Base-by-base conservation (phyloP, 2,797 vertebrate species). In the Gouania willdenowi region DNA sequence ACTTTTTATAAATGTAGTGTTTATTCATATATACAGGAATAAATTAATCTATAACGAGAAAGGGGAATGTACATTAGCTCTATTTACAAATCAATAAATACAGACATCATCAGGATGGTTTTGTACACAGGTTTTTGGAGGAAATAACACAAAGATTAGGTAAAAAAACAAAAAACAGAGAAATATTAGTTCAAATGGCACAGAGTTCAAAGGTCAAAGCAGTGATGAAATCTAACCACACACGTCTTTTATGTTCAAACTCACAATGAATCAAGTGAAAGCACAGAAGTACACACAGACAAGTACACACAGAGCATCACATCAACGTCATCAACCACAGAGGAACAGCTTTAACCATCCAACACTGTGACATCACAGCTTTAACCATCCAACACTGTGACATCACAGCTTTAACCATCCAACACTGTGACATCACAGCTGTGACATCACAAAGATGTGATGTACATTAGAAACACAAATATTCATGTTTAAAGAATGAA, bases 61-160 rank as follows among this genome's bases (percentile, higher is more conserved):
- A 81, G 67, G 57, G 87, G 76, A 84, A 85, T 87, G 66, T 88
- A 89, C 84, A 89, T 81, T 71, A 79, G 65, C 60, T 77, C 7
- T 86, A 82, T 86, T 66, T 87, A 85, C 81, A 87, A 83, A 86
- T 86, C 71, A 87, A 88, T 89, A 89, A 88, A 88, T 87, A 86
- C 74, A 62, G 32, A 70, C 50, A 49, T 40, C 65, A 63, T 20
- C 14, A 67, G 48, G 61, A 66, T 55, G 71, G 43, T 41, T 37
- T 34, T 76, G 47, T 67, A 64, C 45, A 58, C 34, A 24, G 37
- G 59, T 64, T 58, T 48, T 57, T 47, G 66, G 53, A n/a, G n/a
- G n/a, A n/a, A n/a, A n/a, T n/a, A n/a, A n/a, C n/a, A n/a, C n/a
- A n/a, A n/a, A n/a, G n/a, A n/a, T n/a, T n/a, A 53, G 58, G 26